Base-by-base conservation (phyloP, 1,140 invertebrate genomes). In the Antheraea pernyi region DNA sequence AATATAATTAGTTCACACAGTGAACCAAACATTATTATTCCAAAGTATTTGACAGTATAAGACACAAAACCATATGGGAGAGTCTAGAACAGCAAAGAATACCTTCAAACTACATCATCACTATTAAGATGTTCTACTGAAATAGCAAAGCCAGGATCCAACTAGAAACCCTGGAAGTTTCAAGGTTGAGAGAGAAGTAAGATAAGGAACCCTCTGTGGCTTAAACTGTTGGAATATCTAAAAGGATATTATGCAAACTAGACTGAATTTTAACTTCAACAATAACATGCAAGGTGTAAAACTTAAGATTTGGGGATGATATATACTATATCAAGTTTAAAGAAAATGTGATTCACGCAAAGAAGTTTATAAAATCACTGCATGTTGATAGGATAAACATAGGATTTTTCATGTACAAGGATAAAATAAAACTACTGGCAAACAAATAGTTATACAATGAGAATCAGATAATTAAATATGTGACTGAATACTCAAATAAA, bases 331-430 rank as follows among this genome's bases (percentile, higher is more conserved):
- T n/a, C n/a, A n/a, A n/a, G n/a, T 64, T 64, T 42, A 36, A 11
- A 64, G 37, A 64, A 64, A 16, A 3, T n/a, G 16, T 18, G 37
- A 37, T n/a, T 13, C 4, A 42, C 13, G 11, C 22, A 7, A 60
- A 16, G 0, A 61, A 36, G 46, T 19, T 7, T 42, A 39, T 68
- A 68, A 62, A 39, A 5, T 11, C 42, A 58, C 48, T 68, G 22
- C 60, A 71, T 53, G 65, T 53, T 67, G 75, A 76, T 60, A 71
- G 75, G 19, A 65, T 68, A 19, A 69, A 70, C 60, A 71, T 76
- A 59, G 70, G 68, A 7, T 19, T 69, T 46, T 68, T 37, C 53
- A 59, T 76, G 19, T 70, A 76, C 37, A 60, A 19, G 18, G 60
- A 61, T 7, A 68, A 68, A 62, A 30, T 30, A 61, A 68, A 68